Conservation (phyloP, 1,140 invertebrate genomes). For the Anastrepha ludens region DNA sequence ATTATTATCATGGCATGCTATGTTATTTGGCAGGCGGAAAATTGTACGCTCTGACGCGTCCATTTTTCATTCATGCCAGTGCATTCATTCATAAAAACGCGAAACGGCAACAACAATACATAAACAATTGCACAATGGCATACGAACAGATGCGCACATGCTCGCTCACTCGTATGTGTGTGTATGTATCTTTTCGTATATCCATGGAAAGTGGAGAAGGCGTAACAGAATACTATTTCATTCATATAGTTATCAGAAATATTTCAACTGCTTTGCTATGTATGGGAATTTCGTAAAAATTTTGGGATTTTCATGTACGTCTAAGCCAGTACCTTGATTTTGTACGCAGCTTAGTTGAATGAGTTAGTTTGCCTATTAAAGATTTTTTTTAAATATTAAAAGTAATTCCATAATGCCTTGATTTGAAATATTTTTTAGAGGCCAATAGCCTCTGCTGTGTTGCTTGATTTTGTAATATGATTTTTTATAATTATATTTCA, state of each 20-base stretch:
- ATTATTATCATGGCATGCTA: not conserved
- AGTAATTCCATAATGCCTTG: no score
- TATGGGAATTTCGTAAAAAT: no score
- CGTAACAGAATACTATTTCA: not conserved
- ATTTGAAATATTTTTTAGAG: no score
- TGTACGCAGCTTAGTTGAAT: no score
- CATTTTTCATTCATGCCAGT: slow-evolving; percentile 35
- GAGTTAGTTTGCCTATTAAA: no score
- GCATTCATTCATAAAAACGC: slow-evolving; percentile 37
- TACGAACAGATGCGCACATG: not conserved
- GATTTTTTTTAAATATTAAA: no score
- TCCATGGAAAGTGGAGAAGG: not conserved
- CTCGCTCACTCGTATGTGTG: not conserved
- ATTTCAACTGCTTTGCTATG: no score
- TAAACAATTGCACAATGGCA: not conserved
- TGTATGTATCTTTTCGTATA: not conserved
- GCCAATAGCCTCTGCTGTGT: no score
- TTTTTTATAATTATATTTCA: no score
- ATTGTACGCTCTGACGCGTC: not conserved
- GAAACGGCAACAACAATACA: not conserved
- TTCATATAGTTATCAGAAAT: not conserved
- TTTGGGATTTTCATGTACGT: no score
- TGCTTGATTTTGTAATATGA: no score
- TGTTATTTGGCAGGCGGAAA: slow-evolving; percentile 16
- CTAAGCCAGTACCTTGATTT: no score